These are phyloP conservation scores for Coptodon bakossiorum DNA, from an alignment of 2,113 vertebrate species.

Conservation along the genomic window DNA sequence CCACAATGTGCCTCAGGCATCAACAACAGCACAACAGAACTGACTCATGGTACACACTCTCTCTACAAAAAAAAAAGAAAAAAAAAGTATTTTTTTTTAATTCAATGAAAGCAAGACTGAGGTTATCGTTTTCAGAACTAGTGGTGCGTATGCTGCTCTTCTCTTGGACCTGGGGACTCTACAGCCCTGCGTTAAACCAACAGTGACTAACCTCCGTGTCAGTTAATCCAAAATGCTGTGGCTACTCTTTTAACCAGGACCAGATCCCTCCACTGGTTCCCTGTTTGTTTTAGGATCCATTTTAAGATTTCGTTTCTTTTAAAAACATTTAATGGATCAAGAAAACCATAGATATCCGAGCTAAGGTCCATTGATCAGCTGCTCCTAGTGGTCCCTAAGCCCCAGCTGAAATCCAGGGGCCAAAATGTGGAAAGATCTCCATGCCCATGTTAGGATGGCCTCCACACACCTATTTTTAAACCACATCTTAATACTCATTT, in stretches of 20 bases:
- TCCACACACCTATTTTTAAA: background rate
- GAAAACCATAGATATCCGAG: fast-evolving
- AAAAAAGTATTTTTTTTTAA: background rate
- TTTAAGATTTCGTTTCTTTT: background rate
- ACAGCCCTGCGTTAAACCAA: background rate
- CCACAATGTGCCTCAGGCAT: too few relatives aligned
- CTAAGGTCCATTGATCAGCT: background rate
- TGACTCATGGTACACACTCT: too few relatives aligned
- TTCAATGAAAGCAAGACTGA: background rate
- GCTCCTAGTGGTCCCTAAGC: background rate
- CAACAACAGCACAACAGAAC: too few relatives aligned
- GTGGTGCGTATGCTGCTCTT: fast-evolving
- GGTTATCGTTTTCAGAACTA: background rate
- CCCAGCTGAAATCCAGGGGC: background rate
- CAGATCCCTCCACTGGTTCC: background rate
- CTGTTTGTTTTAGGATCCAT: background rate
- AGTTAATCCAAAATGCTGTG: background rate
- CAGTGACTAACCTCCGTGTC: fast-evolving
- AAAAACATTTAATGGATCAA: background rate
- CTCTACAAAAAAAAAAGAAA: too few relatives aligned
- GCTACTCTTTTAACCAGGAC: background rate
- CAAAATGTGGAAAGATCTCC: fast-evolving
- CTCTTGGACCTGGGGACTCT: background rate
- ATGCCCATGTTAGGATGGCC: background rate
- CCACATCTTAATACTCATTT: background rate